Base-by-base conservation (phyloP, 2,113 vertebrate genomes). In the Octodon degus region DNA sequence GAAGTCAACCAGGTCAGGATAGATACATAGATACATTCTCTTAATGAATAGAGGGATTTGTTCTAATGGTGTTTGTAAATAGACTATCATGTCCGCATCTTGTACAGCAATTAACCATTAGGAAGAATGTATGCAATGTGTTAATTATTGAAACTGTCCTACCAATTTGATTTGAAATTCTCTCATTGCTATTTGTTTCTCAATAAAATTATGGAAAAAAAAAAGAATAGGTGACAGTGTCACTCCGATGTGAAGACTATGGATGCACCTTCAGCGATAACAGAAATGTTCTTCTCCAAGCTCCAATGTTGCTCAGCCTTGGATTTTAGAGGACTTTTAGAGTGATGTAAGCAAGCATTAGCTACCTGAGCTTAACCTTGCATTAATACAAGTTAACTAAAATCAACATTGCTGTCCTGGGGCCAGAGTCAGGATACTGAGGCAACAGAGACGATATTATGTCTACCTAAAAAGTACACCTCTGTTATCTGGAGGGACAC, bases 191-290 rank as follows among this genome's bases (percentile, higher is more conserved):
- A n/a, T n/a, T n/a, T n/a, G n/a, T n/a, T n/a, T n/a, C n/a, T n/a
- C n/a, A n/a, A n/a, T n/a, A n/a, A n/a, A n/a, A n/a, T n/a, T n/a
- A n/a, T n/a, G n/a, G n/a, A n/a, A n/a, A n/a, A n/a, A n/a, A n/a
- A n/a, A n/a, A n/a, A 32, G 68, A 20, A 10, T 2, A 47, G 25
- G 19, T 8, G 2, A 16, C 0, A 65, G 43, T 10, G 5, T 5
- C 7, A 63, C 5, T 53, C 5, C 60, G 37, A 24, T 34, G 12
- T 11, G 7, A 32, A 37, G 30, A 43, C 19, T 19, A 2, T 30
- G 20, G 12, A 16, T 17, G 14, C 20, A 27, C 13, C 2, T 20
- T 19, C 37, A 47, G 5, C 80, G 9, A 43, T 43, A 43, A 43
- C 43, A 24, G 47, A 43, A 3, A 24, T 37, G 7, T 9, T 63